Conservation (phyloP, 2,113 vertebrate species). For the Ovis aries region DNA sequence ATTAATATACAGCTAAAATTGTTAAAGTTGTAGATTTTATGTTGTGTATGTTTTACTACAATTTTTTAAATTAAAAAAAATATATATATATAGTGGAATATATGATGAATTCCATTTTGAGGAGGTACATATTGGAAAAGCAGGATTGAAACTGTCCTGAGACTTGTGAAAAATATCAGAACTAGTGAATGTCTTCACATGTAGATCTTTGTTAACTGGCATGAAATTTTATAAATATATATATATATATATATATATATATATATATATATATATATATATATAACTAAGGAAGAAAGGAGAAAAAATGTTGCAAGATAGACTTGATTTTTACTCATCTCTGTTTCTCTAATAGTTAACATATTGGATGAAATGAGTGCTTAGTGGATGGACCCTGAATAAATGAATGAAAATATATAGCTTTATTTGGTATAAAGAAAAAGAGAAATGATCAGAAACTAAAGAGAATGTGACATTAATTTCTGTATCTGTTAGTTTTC, state of each 20-base stretch:
- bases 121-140: background rate
- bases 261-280: too few species aligned
- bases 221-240: background rate
- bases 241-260: too few species aligned
- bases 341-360: background rate
- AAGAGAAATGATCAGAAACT: background rate
- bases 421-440: background rate
- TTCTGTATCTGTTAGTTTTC: background rate
- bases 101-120: background rate
- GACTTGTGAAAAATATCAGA: background rate
- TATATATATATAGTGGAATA: background rate
- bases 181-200: background rate
- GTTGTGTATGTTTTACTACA: background rate
- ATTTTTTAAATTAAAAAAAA: background rate
- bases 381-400: background rate
- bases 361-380: background rate
- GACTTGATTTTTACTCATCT: background rate
- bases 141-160: background rate
- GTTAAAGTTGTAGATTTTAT: background rate
- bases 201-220: background rate
- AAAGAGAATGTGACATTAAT: background rate
- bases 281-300: too few species aligned
- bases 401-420: background rate
- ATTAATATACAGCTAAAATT: background rate
- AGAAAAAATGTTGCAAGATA: background rate